Percentiles rank a stretch among this genome's conserved stretches.
These are phyloP conservation scores for Cromileptes altivelis DNA, from an alignment of 2,113 vertebrate genomes.

Conservation along the genomic window DNA sequence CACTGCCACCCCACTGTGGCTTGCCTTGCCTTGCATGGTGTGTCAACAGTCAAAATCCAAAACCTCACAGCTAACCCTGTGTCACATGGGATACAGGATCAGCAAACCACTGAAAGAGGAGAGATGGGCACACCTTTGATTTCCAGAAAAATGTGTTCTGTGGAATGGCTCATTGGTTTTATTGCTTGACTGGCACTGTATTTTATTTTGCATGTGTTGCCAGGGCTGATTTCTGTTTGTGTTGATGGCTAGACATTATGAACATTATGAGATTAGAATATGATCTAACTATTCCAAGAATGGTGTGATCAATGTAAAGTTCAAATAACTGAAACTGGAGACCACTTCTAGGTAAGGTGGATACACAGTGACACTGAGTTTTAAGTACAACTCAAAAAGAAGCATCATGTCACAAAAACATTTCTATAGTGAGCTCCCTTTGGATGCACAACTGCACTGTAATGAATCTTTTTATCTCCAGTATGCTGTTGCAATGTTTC, in stretches of 20 bases:
- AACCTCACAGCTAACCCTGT: conserved; percentile 27
- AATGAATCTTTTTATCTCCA: no score
- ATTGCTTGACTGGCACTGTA: conserved; percentile 24
- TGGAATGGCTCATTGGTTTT: conserved; percentile 11
- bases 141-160: conserved; percentile 39
- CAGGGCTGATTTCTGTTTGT: conserved; percentile 19
- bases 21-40: conserved; percentile 27
- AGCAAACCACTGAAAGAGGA: conserved; percentile 16
- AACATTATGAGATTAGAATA: background rate
- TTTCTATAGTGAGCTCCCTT: no score
- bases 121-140: conserved; percentile 36
- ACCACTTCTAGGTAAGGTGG: no score
- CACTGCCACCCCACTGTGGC: conserved; percentile 50
- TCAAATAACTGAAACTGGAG: no score
- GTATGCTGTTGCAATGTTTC: no score
- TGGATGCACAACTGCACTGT: no score
- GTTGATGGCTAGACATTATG: background rate
- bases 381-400: no score
- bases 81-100: conserved; percentile 31
- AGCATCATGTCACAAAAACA: no score
- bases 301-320: background rate
- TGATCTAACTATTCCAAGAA: conserved; percentile 1
- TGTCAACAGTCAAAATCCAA: conserved; percentile 16
- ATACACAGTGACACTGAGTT: no score
- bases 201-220: conserved; percentile 19